These are phyloP conservation scores for Drosophila parthenogenetica DNA, from an alignment of 2,888 invertebrate species.

Conservation along the genomic window DNA sequence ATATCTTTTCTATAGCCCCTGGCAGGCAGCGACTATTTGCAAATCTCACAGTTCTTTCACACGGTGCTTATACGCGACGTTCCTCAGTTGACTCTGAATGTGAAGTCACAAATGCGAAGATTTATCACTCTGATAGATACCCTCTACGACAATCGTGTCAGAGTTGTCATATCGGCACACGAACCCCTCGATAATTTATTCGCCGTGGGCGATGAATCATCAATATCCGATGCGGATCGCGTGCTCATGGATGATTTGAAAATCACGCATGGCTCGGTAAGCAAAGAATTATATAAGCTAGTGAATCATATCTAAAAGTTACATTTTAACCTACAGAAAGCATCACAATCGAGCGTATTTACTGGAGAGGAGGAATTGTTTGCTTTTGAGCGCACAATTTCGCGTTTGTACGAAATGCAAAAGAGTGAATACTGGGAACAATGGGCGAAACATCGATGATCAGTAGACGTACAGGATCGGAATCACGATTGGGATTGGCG, in stretches of 20 bases:
- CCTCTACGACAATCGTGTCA: constrained; percentile 96
- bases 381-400: constrained; percentile 97
- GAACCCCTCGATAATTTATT: constrained; percentile 92
- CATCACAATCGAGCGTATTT: constrained; percentile 91
- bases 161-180: constrained; percentile 94
- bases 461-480: neutral
- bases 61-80: constrained; percentile 96
- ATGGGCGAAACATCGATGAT: constrained; percentile 87
- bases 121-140: constrained; percentile 99
- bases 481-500: too few relatives aligned
- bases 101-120: constrained; percentile 94
- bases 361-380: constrained; percentile 99
- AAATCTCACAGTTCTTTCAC: constrained; percentile 96
- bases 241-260: constrained; percentile 98
- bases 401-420: constrained; percentile 98
- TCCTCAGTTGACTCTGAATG: constrained; percentile 91
- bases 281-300: constrained; percentile 61
- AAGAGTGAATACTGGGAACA: constrained; percentile 96
- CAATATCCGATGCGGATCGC: constrained; percentile 91
- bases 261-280: constrained; percentile 90
- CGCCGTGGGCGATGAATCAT: constrained; percentile 68
- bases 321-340: neutral
- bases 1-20: constrained; percentile 88
- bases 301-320: neutral
- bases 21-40: constrained; percentile 97